Evolutionary conservation across 2,113 vertebrate species (phyloP), one percentile per base, ranked within the genome.

Genomic region (Paradisaea rubra): DNA sequence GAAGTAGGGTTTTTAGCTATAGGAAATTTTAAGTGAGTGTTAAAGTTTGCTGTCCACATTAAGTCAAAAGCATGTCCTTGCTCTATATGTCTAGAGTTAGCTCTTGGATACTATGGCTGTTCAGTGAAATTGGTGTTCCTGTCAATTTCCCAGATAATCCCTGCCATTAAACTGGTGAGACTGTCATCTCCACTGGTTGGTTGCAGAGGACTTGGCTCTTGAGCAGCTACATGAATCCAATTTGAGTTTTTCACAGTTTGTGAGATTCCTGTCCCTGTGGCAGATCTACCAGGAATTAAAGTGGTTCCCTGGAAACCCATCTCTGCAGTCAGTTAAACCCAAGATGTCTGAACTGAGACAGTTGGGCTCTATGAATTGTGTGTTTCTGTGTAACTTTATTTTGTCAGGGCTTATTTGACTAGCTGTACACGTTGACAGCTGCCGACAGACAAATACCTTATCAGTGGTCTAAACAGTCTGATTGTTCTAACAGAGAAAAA

Each of bases 311-410:
- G 41, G 12, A 83, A 92, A 66, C 30, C 6, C 37, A 90, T 31
- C 39, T 66, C 49, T 89, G 57, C 49, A 87, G 53, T 64, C 33
- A 82, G 31, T 76, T 95, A 84, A 95, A 82, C 4, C 11, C n/a
- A 87, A 54, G 21, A 45, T 50, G 15, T 68, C 74, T 85, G 31
- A 82, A 95, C 89, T 65, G 25, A 94, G 61, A 35, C 37, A 65
- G 57, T 42, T 85, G n/a, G 35, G 25, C 85, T 94, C 89, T 64
- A 56, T 79, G 81, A 91, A 89, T 47, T 87, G 37, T 0, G 0
- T 65, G 24, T 72, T 94, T 92, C 57, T 89, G 24, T 94, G 79
- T 65, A 89, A 88, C 78, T 93, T 84, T 81, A 79, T 93, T 94
- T 94, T 88, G 37, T 80, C 85, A 85, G 31, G 57, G 35, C 41